phyloP scores from a whole-genome alignment of 2,888 invertebrate species.

The Rotaria macrura region DNA sequence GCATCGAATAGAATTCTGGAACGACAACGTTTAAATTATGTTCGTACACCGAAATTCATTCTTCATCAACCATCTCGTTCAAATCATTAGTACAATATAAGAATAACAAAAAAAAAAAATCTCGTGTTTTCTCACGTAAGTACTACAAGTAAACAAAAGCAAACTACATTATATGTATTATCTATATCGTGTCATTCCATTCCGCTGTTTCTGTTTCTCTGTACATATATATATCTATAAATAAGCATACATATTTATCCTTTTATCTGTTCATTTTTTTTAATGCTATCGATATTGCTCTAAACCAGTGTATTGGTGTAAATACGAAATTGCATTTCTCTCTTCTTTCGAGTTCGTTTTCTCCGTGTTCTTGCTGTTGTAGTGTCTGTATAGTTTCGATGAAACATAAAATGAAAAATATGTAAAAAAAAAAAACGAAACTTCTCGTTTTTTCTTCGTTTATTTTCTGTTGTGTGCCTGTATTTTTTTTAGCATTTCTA shows the following conservation, averaged over 20 bases:
- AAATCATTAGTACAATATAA: background rate
- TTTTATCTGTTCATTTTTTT: background rate
- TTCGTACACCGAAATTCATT: background rate
- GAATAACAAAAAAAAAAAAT: background rate
- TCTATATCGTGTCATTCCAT: background rate
- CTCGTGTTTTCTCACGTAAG: background rate
- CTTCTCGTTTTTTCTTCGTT: background rate
- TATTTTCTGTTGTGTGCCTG: background rate
- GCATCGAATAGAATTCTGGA: background rate
- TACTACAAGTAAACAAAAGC: background rate
- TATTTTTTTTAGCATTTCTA: slow-evolving; percentile 5
- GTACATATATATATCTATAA: background rate
- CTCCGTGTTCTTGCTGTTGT: background rate
- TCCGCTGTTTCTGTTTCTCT: background rate
- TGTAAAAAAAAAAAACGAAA: background rate
- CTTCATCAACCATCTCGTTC: background rate
- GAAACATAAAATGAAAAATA: background rate
- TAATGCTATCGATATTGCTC: background rate
- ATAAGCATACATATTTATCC: background rate
- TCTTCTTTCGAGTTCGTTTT: background rate
- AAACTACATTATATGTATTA: background rate
- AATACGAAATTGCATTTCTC: background rate
- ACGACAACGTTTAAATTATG: slow-evolving; percentile 1
- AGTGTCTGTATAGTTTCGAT: background rate
- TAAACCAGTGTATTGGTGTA: background rate